Base-by-base conservation (phyloP, 1,140 invertebrate genomes). In the Drosophila insularis region DNA sequence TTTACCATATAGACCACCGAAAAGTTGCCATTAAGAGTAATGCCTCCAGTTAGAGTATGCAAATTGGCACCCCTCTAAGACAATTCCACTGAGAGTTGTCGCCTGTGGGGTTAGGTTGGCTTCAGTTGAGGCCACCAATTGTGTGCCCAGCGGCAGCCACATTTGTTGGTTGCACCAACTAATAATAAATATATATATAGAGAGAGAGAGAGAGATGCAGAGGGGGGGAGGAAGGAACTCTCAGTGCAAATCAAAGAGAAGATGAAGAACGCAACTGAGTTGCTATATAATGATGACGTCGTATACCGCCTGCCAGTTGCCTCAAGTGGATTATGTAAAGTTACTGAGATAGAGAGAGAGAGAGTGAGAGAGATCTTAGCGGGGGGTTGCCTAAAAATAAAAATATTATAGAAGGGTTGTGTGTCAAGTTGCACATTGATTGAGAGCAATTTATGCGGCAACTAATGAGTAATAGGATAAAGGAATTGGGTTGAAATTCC, bases 141-240 rank as follows among this genome's bases (percentile, higher is more conserved):
- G 81, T 78, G 74, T 78, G 74, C 80, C 87, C 82, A 53, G 74
- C 67, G 87, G 87, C 87, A 64, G 82, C 87, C 87, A 72, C 87
- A 90, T 84, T 71, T 64, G 61, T 46, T 78, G 87, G 79, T 80
- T 76, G 66, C 77, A 14, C 59, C 61, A 82, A 87, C 82, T 86
- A 87, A 86, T 79, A 87, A 86, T 11, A 69, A 19, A n/a, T n/a
- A n/a, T n/a, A n/a, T n/a, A n/a, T n/a, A n/a, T n/a, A n/a, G n/a
- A n/a, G n/a, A n/a, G n/a, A n/a, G n/a, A n/a, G n/a, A n/a, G n/a
- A n/a, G n/a, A n/a, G n/a, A n/a, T n/a, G 19, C 2, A 11, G 17
- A 50, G 17, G 11, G 43, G 10, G 0, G 4, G 43, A 2, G 14
- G 4, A 27, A 27, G 27, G 27, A 27, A 27, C 27, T 27, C 27